phyloP scores from a whole-genome alignment of 2,888 invertebrate genomes.

The Platycnemis pennipes region DNA sequence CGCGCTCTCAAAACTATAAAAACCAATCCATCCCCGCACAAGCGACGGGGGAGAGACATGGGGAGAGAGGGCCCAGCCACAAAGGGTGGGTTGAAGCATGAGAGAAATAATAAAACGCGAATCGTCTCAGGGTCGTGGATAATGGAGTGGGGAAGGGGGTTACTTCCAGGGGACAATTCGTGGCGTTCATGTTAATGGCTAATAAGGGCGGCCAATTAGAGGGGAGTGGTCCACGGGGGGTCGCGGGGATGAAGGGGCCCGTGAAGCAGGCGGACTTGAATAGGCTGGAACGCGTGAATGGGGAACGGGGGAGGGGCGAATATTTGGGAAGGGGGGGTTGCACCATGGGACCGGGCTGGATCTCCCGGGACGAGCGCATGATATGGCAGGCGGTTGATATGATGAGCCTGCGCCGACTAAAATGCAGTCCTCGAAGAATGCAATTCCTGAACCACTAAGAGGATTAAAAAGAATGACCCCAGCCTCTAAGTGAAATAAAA shows the following conservation, averaged over 20 bases:
- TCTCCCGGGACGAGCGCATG: not conserved
- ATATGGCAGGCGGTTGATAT: not conserved
- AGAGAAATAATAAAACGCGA: constrained; percentile 38
- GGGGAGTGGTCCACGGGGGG: constrained; percentile 59
- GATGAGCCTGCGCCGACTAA: not conserved
- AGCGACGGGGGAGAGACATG: not conserved
- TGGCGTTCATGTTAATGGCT: constrained; percentile 58
- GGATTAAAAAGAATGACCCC: not conserved
- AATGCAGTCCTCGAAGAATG: not conserved
- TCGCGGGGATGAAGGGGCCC: constrained; percentile 2
- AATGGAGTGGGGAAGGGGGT: not conserved
- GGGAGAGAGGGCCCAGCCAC: not conserved
- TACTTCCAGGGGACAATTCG: constrained; percentile 46
- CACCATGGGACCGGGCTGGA: not conserved
- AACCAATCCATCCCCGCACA: constrained; percentile 53
- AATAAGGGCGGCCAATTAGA: constrained; percentile 60
- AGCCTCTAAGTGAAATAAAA: not conserved
- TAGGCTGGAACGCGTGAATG: constrained; percentile 26
- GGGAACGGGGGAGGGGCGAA: not conserved
- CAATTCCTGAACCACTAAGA: not conserved
- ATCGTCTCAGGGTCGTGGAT: constrained; percentile 39
- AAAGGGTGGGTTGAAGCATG: constrained; percentile 46
- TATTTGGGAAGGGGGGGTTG: not conserved
- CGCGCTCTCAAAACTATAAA: not conserved
- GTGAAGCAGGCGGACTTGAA: not conserved